Evolutionary conservation across 1,140 invertebrate genomes (phyloP), one percentile per base, ranked within the genome.

Genomic region (Branchinecta lynchi): DNA sequence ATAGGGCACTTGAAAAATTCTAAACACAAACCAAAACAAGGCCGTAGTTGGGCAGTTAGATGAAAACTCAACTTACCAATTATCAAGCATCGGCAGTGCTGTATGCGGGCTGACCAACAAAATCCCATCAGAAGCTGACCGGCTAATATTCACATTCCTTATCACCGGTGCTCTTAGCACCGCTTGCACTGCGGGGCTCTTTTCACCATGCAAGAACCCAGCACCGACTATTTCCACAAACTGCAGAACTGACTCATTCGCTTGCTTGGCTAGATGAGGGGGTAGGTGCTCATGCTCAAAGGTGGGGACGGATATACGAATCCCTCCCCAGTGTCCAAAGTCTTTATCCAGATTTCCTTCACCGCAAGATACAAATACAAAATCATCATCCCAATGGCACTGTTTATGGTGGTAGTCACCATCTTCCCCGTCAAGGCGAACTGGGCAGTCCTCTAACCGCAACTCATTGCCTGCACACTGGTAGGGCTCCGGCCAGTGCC

Each of bases 161-260:
- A 98, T 86, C 20, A 80, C 80, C 0, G 95, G 94, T 73, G 89
- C 90, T 75, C 87, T 90, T 75, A 87, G 85, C 44, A 96, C 87
- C 32, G 89, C 86, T 77, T 97, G 90, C 65, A 99, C 80, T 3
- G 96, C 93, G 0, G 94, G 88, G 5, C 87, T 89, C 79, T 92
- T 95, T 80, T 98, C 92, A 75, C 92, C 93, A 75, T 99, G 97
- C 9, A 98, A 80, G 68, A 98, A 88, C 17, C 95, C 97, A 66
- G 96, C 97, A n/a, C 94, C 93, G 45, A 86, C 84, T 65, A 99
- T 91, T 72, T 92, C 86, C 0, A 97, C 86, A 76, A 86, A 89
- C 75, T 89, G 85, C 67, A 99, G 73, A 0, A 85, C 78, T 17
- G 92, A 95, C 75, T 91, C 69, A 46, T 7, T 71, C 68, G 20